Percentiles rank a stretch among this genome's conserved stretches.
These are phyloP conservation scores for Drosophila pseudoananassae DNA, from an alignment of 1,140 invertebrate genomes.

Conservation along the genomic window DNA sequence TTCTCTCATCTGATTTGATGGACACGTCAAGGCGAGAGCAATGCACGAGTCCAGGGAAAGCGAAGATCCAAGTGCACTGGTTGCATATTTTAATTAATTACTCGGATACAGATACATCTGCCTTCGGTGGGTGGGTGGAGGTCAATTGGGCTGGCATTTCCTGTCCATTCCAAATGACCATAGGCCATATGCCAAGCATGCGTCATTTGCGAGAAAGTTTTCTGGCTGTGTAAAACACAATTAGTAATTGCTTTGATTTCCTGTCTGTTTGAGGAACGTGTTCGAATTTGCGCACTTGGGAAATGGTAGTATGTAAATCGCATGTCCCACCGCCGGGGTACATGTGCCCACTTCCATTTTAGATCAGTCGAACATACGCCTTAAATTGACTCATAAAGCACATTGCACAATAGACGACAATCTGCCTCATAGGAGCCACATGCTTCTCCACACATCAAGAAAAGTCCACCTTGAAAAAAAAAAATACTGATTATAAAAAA, in stretches of 20 bases:
- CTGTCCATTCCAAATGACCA: conserved; percentile 37
- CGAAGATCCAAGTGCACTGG: conserved; percentile 34
- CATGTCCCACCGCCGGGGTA: conserved; percentile 50
- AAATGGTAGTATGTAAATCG: conserved; percentile 61
- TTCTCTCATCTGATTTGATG: conserved; percentile 24
- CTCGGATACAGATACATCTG: conserved; percentile 45
- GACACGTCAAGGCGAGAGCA: conserved; percentile 46
- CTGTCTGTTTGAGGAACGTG: conserved; percentile 65
- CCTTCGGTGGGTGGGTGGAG: conserved; percentile 10
- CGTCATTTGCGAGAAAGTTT: conserved; percentile 46
- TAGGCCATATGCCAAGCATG: conserved; percentile 27
- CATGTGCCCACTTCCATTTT: conserved; percentile 56
- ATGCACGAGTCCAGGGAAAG: conserved; percentile 27
- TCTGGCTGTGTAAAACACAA: conserved; percentile 35
- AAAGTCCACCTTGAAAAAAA: not conserved
- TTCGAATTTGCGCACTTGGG: conserved; percentile 62
- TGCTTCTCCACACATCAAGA: not conserved
- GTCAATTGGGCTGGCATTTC: conserved; percentile 70
- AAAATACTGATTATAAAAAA: not conserved
- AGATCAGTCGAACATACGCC: conserved; percentile 32
- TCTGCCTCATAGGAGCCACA: conserved; percentile 43
- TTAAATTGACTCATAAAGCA: conserved; percentile 73
- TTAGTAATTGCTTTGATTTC: conserved; percentile 63
- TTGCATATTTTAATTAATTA: conserved; percentile 71
- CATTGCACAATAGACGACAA: conserved; percentile 56